Evolutionary conservation across 2,888 invertebrate species (phyloP), one percentile per base, ranked within the genome.

Genomic region (Scaeva pyrastri): DNA sequence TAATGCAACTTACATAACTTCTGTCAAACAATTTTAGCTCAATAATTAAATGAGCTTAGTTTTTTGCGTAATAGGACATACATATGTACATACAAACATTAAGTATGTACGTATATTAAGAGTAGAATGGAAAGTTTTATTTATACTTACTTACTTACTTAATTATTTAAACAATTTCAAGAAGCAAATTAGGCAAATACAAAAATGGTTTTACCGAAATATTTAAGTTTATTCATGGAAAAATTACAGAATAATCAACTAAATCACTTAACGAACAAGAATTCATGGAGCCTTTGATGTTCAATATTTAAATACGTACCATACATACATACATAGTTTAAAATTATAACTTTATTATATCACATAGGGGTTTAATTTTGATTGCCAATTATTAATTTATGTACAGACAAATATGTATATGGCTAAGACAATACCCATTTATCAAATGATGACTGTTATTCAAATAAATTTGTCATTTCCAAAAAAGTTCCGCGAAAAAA

Each of bases 391-490:
- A 31, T 31, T 31, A 31, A 31, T 31, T 31, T 31, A 31, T 31
- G 31, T 31, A 31, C 5, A 31, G 0, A 31, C 8, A n/a, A n/a
- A 21, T 21, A 6, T 21, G 12, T 23, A 1, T 23, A 7, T 52
- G 1, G 8, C 1, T 21, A 41, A 56, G 31, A 31, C 55, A 31
- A 14, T 41, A 39, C 12, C 23, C 23, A 60, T 41, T 60, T 21
- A 60, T 60, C 21, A 60, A 60, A 21, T 14, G 21, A 60, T 60
- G 39, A 60, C 12, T 39, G 19, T 39, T 14, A 19, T 58, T 56
- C 11, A 8, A 31, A 36, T 39, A 36, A 36, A 7, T 19, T 14
- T 7, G 60, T 14, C n/a, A 60, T 39, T 58, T 39, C 19, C 19
- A 19, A 58, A 60, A 58, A 19, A 55, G 6, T 5, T 62, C 11